Base-by-base conservation (phyloP, 2,797 vertebrate species). In the Karalla daura region DNA sequence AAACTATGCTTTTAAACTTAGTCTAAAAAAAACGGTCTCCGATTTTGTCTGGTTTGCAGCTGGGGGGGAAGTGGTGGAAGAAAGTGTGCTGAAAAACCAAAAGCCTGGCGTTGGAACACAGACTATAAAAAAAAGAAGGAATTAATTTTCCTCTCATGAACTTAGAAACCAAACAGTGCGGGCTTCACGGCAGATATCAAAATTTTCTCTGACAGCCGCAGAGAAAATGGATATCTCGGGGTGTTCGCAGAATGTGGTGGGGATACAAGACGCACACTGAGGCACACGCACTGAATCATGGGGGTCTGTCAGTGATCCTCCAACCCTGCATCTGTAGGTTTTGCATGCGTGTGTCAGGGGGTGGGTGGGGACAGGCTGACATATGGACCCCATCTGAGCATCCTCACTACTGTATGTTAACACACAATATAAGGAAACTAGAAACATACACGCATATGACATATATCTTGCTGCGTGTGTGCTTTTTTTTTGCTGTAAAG, bases 381-480 rank as follows among this genome's bases (percentile, higher is more conserved):
- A 81, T 44, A 64, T 83, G 83, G 65, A 64, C 64, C 25, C 73
- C 80, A 88, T 50, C 21, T 82, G 80, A 81, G 61, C 70, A 58
- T 60, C 37, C 20, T 13, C 30, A 33, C 41, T 18, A 30, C 44
- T 21, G 21, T 47, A 17, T 21, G n/a, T 56, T 30, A 70, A 30
- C 25, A 20, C 10, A 50, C 40, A 53, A 63, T 53, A 70, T 75
- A 72, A 75, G 52, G 32, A 58, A 20, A 65, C 80, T 68, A 80
- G 78, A 74, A 78, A 80, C 74, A 72, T 17, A 12, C 64, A 54
- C 37, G 63, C 52, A 55, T 74, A 24, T 41, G 70, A 49, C 68
- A 58, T n/a, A 28, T 21, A 12, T 36, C 24, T 2, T 11, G 21
- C 15, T 21, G 25, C 25, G 12, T 30, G 35, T 40, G 65, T 35